Percentiles rank a stretch among this genome's conserved stretches.
These are phyloP conservation scores for Pammene fasciana DNA, from an alignment of 2,888 invertebrate genomes.

Conservation along the genomic window DNA sequence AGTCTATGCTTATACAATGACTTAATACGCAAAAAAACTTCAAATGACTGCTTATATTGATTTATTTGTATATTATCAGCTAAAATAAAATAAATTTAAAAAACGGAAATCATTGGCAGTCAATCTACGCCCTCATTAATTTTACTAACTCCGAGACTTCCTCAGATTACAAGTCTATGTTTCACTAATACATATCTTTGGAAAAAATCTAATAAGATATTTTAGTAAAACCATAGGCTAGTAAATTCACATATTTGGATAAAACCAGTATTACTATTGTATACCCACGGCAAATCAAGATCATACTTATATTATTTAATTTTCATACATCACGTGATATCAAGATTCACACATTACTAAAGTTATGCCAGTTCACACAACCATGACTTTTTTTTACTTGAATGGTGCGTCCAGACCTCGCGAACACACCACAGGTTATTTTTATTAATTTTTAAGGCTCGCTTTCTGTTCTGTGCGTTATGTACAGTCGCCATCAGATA, in stretches of 20 bases:
- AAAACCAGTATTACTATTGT: neutral
- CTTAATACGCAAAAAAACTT: conserved; percentile 21
- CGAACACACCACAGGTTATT: too few relatives aligned
- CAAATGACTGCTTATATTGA: conserved; percentile 30
- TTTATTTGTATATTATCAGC: conserved; percentile 36
- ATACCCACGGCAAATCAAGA: neutral
- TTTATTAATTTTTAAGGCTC: too few relatives aligned
- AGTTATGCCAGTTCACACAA: too few relatives aligned
- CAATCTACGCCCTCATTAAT: conserved; percentile 25
- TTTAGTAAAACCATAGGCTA: neutral
- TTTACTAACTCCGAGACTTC: conserved; percentile 20
- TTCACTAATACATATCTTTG: conserved; percentile 8
- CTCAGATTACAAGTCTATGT: neutral
- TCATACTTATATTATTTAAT: neutral
- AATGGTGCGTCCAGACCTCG: too few relatives aligned
- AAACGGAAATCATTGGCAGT: conserved; percentile 37
- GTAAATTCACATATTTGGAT: neutral
- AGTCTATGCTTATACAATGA: too few relatives aligned
- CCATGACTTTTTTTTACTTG: too few relatives aligned
- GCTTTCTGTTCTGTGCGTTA: too few relatives aligned
- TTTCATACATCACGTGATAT: too few relatives aligned
- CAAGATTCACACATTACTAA: too few relatives aligned
- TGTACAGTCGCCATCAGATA: too few relatives aligned
- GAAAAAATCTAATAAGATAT: neutral
- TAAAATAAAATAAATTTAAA: conserved; percentile 32